Evolutionary conservation across 2,888 invertebrate species (phyloP), one percentile per base, ranked within the genome.

Genomic region (Hypselothyrea guttata): DNA sequence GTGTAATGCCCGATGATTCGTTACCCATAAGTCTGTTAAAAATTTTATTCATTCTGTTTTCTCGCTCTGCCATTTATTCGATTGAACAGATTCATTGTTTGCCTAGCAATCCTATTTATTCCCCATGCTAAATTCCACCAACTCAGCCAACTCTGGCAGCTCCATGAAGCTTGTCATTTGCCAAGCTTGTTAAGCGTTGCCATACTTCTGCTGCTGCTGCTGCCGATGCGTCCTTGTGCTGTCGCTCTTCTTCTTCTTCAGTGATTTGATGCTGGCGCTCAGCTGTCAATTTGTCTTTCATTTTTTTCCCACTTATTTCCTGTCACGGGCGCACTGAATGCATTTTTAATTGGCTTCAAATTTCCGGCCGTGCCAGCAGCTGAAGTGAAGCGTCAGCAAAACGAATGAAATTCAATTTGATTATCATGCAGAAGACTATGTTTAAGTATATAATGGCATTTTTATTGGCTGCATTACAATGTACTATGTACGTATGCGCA

Each of bases 291-390:
- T 74, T 78, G 48, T 76, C 41, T 57, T 59, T 60, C 46, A 48
- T 45, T 57, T 68, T 62, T 44, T 59, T 28, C 56, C 53, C 62
- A 60, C 58, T 69, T 71, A 60, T 76, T 66, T 67, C 59, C 66
- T 58, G 76, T 65, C 71, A 55, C 71, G 64, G 70, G 49, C 75
- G 63, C 63, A 22, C 22, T 63, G 62, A 72, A 70, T 75, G 68
- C 72, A 77, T 60, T 77, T 72, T 77, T 84, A 81, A 81, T 81
- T 81, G 79, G 79, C 63, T 68, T 81, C 73, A 46, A 73, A 73
- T 77, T 75, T 81, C 77, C 71, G 56, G 60, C 47, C 45, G 13
- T 54, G 54, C 30, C 62, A 38, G 47, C 62, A 38, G 47, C 48
- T 35, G 27, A 49, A 45, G 53, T 54, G 48, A 61, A 51, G 52